Evolutionary conservation across 2,888 invertebrate genomes (phyloP).

Genomic region (Nemoura dubitans): DNA sequence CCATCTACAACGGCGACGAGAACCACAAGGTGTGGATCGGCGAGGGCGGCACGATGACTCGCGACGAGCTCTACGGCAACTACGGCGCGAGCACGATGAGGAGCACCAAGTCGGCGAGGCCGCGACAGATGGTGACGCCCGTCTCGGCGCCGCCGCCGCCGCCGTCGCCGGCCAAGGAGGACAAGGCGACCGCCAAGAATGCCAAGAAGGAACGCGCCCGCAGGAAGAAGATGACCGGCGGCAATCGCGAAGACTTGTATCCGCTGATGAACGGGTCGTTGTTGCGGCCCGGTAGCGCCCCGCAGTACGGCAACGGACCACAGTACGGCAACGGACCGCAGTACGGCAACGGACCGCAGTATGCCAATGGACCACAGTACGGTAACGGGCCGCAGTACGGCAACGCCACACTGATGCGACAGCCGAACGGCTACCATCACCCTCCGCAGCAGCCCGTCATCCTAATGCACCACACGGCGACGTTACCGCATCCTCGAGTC

Average conservation of each 20-base stretch:
- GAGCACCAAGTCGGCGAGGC: conserved; percentile 68
- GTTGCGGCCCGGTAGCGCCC: conserved; percentile 52
- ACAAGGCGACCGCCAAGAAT: conserved; percentile 66
- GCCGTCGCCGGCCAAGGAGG: conserved; percentile 75
- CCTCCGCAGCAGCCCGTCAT: conserved; percentile 56
- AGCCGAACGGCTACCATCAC: conserved; percentile 53
- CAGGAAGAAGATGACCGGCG: conserved; percentile 67
- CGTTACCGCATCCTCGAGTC: conserved; percentile 52
- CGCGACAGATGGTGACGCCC: conserved; percentile 82
- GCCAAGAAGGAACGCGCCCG: conserved; percentile 61
- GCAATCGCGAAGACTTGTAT: conserved; percentile 67
- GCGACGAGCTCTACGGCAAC: conserved; percentile 74
- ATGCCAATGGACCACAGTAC: conserved; percentile 34
- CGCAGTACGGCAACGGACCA: conserved; percentile 56
- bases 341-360: conserved; percentile 37
- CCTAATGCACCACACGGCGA: conserved; percentile 53
- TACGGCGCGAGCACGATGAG: conserved; percentile 69
- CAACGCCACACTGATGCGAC: conserved; percentile 54
- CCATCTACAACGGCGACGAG: conserved; percentile 89
- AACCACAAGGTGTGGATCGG: conserved; percentile 95
- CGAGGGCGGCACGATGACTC: conserved; percentile 60
- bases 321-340: conserved; percentile 45
- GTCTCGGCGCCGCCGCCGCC: conserved; percentile 84
- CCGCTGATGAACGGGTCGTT: conserved; percentile 64
- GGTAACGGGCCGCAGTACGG: conserved; percentile 50